These are phyloP conservation scores for Sylvia atricapilla DNA, from an alignment of 2,113 vertebrate species.

Conservation along the genomic window DNA sequence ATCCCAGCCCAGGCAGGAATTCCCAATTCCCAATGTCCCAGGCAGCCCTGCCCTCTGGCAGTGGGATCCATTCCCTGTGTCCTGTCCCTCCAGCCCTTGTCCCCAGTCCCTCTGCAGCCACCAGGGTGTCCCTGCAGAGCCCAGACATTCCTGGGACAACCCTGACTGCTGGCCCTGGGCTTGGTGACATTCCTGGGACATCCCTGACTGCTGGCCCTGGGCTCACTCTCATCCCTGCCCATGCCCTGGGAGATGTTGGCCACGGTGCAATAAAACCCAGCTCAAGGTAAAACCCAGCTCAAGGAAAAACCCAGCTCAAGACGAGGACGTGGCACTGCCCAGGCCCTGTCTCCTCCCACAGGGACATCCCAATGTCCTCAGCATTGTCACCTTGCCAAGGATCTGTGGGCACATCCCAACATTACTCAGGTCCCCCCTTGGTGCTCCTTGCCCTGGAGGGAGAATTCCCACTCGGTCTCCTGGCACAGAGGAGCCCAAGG, in stretches of 20 bases:
- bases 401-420: accelerated
- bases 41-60: no score
- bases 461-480: neutral
- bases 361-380: accelerated
- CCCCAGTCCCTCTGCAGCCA: neutral
- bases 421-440: accelerated
- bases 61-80: no score
- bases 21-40: no score
- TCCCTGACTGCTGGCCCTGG: no score
- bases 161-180: neutral
- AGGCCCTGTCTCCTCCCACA: no score
- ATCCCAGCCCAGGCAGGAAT: neutral
- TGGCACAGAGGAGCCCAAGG: neutral
- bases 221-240: accelerated
- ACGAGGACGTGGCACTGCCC: accelerated
- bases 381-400: accelerated
- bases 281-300: no score
- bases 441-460: neutral
- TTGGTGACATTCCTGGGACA: no score
- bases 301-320: no score
- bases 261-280: accelerated
- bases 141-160: no score
- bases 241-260: accelerated
- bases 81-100: no score
- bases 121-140: neutral